Base-by-base conservation (phyloP, 2,113 vertebrate genomes). In the Cisticola juncidis region DNA sequence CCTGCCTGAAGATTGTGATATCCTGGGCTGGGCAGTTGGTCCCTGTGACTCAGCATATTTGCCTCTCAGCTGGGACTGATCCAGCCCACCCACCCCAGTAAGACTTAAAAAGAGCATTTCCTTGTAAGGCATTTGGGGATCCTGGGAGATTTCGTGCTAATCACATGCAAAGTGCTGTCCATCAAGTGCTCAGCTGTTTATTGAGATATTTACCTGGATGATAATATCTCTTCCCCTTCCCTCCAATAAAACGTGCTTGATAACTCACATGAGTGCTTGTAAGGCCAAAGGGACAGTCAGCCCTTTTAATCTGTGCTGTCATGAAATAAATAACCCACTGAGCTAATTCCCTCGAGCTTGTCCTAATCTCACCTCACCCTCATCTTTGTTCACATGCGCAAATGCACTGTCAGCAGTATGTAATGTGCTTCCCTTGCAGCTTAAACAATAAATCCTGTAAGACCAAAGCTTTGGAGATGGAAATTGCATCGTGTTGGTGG, bases 311-410 rank as follows among this genome's bases (percentile, higher is more conserved):
- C 90, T 81, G 66, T 88, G 78, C 84, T 96, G 81, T 79, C 80
- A 58, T 71, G 91, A 71, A 97, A 96, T 95, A 96, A 97, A 95
- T 97, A 95, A 97, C 94, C 88, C 81, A 88, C 62, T 83, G 88
- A 93, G 96, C 95, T 97, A 96, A 96, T 96, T 97, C 94, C 57
- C 79, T 91, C 19, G 48, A 71, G 77, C 9, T 76, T 95, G 88
- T 94, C 95, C 96, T 96, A 87, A 95, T 93, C 92, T 97, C 72
- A 87, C 92, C 88, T 96, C 81, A 25, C 86, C 68, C 92, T 94
- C 80, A 65, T 97, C 90, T 84, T 70, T 81, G 91, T 94, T 96
- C 86, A 87, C 65, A 66, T 11, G 36, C 0, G 7, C 38, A 72
- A 53, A 71, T 31, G 88, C 61, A 26, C 56, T 2, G 7, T 81